Evolutionary conservation across 2,888 invertebrate genomes (phyloP).

Genomic region (Ennomos quercinarius): DNA sequence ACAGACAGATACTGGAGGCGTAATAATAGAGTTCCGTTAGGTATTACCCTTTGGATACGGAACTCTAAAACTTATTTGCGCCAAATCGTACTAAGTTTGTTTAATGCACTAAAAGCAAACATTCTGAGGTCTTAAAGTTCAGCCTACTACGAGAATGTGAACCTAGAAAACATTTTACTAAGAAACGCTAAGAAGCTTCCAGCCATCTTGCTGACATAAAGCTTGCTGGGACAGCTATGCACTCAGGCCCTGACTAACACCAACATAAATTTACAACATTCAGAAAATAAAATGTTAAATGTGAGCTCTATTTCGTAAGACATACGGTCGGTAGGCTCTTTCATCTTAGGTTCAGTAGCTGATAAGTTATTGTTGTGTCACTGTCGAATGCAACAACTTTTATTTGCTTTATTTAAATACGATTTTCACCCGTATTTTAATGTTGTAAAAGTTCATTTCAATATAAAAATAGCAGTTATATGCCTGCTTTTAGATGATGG

Average conservation of each 20-base stretch:
- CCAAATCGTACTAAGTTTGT: no score
- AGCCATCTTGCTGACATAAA: conserved; percentile 72
- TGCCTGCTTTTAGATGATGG: conserved; percentile 60
- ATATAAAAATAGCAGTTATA: conserved; percentile 27
- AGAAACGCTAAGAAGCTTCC: conserved; percentile 74
- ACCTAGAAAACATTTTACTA: conserved; percentile 71
- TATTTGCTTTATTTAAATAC: conserved; percentile 41
- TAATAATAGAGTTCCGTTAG: no score
- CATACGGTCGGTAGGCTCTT: conserved; percentile 33
- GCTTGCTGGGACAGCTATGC: conserved; percentile 72
- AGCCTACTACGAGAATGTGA: conserved; percentile 39
- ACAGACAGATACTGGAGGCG: no score
- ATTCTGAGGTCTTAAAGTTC: conserved; percentile 33
- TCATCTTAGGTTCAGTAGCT: conserved; percentile 16
- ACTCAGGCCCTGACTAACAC: conserved; percentile 66
- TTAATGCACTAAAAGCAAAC: conserved; percentile 37
- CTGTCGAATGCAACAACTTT: conserved; percentile 46
- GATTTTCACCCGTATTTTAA: conserved; percentile 44
- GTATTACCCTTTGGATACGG: no score
- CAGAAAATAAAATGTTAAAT: conserved; percentile 20
- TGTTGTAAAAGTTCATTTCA: conserved; percentile 25
- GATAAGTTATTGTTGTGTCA: conserved; percentile 37
- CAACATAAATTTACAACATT: conserved; percentile 32
- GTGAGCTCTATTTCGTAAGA: conserved; percentile 47
- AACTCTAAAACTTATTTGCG: no score